Evolutionary conservation across 2,113 vertebrate species (phyloP).

Genomic region (Psilopogon haemacephalus): DNA sequence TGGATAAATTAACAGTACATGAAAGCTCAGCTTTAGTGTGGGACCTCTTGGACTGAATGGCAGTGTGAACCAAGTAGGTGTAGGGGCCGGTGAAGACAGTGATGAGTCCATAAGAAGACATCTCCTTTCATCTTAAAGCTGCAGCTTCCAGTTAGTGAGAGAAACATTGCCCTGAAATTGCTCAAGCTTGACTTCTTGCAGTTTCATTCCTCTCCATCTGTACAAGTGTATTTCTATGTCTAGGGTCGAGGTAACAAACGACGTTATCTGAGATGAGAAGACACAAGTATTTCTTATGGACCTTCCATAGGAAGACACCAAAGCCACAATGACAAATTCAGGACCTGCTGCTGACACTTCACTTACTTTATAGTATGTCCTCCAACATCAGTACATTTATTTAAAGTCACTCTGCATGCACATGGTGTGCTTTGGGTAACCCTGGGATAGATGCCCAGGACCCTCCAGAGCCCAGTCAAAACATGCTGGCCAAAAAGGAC

Average conservation of each 20-base stretch:
- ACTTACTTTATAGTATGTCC: not conserved
- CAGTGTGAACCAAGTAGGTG: not conserved
- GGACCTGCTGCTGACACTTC: not conserved
- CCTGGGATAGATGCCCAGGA: not conserved
- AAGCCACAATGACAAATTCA: not conserved
- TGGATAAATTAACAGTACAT: not conserved
- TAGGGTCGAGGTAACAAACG: not conserved
- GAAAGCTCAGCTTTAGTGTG: not conserved
- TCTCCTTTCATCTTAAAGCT: not conserved
- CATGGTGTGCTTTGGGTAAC: not conserved
- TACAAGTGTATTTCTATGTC: not conserved
- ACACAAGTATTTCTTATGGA: not conserved
- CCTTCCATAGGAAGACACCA: not conserved
- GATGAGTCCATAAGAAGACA: not conserved
- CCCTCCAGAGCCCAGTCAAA: not conserved
- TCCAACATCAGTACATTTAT: rapidly evolving
- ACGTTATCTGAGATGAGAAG: not conserved
- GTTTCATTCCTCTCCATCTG: not conserved
- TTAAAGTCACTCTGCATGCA: not conserved
- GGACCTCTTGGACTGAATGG: not conserved
- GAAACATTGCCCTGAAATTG: not conserved
- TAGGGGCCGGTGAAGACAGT: not conserved
- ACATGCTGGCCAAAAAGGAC: rapidly evolving
- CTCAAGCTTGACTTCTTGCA: not conserved
- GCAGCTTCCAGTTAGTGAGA: not conserved